These are phyloP conservation scores for Plumapathes pennacea DNA, from an alignment of 92 coral and sea anemone genomes.

Conservation along the genomic window DNA sequence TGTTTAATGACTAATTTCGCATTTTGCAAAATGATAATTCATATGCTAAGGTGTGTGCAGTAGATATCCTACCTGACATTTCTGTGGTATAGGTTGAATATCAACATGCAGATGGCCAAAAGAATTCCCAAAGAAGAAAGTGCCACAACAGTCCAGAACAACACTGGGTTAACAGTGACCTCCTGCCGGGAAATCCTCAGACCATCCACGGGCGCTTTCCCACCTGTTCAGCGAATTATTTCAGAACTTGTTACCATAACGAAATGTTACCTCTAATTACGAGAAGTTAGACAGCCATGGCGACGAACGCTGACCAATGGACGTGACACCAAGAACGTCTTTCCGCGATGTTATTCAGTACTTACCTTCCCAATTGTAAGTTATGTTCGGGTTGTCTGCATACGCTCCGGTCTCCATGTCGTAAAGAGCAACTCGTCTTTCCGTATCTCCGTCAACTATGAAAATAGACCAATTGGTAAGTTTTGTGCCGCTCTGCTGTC, in stretches of 20 bases:
- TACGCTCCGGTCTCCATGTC: constrained; percentile 58
- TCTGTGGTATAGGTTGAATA: constrained; percentile 45
- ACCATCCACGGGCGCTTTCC: constrained; percentile 62
- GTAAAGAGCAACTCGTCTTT: constrained; percentile 56
- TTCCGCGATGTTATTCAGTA: neutral
- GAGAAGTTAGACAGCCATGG: neutral
- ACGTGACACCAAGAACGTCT: too few relatives aligned
- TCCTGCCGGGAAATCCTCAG: constrained; percentile 21
- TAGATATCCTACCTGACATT: constrained; percentile 42
- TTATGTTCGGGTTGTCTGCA: constrained; percentile 23
- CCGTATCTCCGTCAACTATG: constrained; percentile 33
- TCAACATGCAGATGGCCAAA: constrained; percentile 32
- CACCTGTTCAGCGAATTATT: too few relatives aligned
- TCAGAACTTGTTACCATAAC: neutral
- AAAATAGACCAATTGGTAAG: neutral
- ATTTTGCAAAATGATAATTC: too few relatives aligned
- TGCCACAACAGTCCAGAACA: constrained; percentile 44
- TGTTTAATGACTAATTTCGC: too few relatives aligned
- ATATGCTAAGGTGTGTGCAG: too few relatives aligned
- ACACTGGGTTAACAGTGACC: constrained; percentile 28
- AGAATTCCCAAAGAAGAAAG: constrained; percentile 36
- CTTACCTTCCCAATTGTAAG: constrained; percentile 61
- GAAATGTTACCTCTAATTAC: neutral
- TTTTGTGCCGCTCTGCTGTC: too few relatives aligned
- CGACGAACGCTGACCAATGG: too few relatives aligned